phyloP scores from a whole-genome alignment of 2,113 vertebrate species.

The Gracilinanus agilis region DNA sequence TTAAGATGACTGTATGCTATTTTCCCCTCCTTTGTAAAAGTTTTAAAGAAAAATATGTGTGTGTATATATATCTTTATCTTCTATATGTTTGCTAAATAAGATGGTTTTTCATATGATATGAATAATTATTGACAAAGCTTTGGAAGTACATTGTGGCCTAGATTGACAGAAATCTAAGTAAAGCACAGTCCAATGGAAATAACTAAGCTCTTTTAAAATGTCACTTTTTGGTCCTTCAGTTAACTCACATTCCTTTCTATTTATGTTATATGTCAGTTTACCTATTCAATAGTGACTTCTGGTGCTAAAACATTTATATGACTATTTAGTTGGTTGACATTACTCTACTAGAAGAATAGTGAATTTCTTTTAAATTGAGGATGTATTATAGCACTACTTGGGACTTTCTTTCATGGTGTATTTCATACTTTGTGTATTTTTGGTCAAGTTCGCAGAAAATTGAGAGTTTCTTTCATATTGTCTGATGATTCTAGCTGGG shows the following conservation, averaged over 20 bases:
- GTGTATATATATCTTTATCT: too few relatives aligned
- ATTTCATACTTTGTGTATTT: not conserved
- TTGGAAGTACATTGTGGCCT: not conserved
- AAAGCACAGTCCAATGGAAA: slow-evolving; percentile 3
- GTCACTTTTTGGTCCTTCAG: slow-evolving; percentile 3
- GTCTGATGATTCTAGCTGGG: not conserved
- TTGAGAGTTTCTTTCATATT: not conserved
- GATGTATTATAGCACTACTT: slow-evolving; percentile 37
- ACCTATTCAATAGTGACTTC: not conserved
- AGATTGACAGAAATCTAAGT: slow-evolving; percentile 3
- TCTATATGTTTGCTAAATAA: slow-evolving; percentile 18
- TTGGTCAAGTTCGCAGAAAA: not conserved
- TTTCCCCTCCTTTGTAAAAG: slow-evolving; percentile 29
- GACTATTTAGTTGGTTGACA: slow-evolving; percentile 39
- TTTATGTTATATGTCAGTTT: slow-evolving; percentile 35
- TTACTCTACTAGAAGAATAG: slow-evolving; percentile 3
- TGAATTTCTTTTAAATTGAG: slow-evolving; percentile 58
- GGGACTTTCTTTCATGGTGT: slow-evolving; percentile 9
- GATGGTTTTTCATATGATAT: slow-evolving; percentile 13
- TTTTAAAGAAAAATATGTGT: not conserved
- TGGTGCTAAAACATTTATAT: slow-evolving; percentile 33
- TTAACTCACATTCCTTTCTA: slow-evolving; percentile 28
- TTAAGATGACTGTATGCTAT: not conserved
- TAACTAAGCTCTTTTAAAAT: slow-evolving; percentile 46
- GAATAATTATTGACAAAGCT: slow-evolving; percentile 47